Percentiles rank a stretch among this genome's conserved stretches.
These are phyloP conservation scores for Hipparchia semele DNA, from an alignment of 2,888 invertebrate genomes.

Conservation along the genomic window DNA sequence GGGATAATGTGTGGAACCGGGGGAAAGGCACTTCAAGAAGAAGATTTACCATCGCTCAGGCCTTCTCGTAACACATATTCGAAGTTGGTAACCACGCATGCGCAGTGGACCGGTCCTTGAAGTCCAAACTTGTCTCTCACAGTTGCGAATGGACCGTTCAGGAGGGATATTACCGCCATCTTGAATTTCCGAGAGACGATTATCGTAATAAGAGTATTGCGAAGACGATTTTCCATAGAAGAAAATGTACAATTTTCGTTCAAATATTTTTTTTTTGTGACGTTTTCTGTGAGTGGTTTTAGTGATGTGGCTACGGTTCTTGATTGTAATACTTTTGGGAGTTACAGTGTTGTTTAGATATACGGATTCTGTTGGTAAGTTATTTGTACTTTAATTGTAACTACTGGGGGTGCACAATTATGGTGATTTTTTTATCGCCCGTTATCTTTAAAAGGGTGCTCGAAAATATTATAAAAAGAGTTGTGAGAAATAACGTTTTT, in stretches of 20 bases:
- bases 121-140: constrained; percentile 46
- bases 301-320: constrained; percentile 65
- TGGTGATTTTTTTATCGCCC: background rate
- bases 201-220: constrained; percentile 9
- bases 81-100: constrained; percentile 50
- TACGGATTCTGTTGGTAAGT: constrained; percentile 77
- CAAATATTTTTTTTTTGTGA: constrained; percentile 27
- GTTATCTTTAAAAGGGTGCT: background rate
- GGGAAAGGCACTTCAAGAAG: background rate
- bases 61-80: background rate
- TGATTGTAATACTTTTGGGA: constrained; percentile 64
- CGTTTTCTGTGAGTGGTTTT: constrained; percentile 41
- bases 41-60: background rate
- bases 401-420: background rate
- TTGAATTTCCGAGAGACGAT: constrained; percentile 36
- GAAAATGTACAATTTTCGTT: constrained; percentile 1
- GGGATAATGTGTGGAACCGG: too few species aligned
- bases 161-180: constrained; percentile 43
- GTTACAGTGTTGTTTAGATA: constrained; percentile 73
- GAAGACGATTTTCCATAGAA: background rate
- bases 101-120: constrained; percentile 47
- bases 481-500: background rate
- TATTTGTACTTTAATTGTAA: constrained; percentile 15
- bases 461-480: background rate
- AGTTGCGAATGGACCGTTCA: constrained; percentile 51